Percentiles rank a stretch among this genome's conserved stretches.
Conservation (phyloP, 2,888 invertebrate species). For the Zygaena filipendulae region DNA sequence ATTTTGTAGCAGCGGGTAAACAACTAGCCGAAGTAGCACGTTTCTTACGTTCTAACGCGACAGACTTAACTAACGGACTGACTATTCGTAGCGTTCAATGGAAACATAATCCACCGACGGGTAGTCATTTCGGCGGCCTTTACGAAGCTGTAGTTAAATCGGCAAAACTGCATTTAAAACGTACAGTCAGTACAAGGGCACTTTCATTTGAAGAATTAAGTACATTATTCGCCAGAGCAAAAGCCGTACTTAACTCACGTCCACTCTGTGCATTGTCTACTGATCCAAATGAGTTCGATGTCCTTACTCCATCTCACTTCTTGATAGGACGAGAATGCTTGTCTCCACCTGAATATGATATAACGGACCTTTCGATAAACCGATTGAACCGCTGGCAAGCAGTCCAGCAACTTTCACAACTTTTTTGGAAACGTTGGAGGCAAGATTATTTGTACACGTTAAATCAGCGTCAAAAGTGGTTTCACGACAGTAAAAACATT, state of each 20-base stretch:
- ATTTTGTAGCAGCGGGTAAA: slow-evolving; percentile 11
- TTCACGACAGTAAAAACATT: slow-evolving; percentile 1
- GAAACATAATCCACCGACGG: slow-evolving; percentile 8
- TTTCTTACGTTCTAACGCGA: slow-evolving; percentile 1
- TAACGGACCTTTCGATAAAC: no score
- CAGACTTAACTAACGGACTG: background rate
- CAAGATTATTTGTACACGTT: slow-evolving; percentile 13
- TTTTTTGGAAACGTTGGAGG: slow-evolving; percentile 13
- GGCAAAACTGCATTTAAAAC: slow-evolving; percentile 11
- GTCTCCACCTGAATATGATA: no score
- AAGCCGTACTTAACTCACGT: slow-evolving; percentile 11
- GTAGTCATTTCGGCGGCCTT: slow-evolving; percentile 10
- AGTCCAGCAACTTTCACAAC: slow-evolving; percentile 8
- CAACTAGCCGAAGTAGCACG: slow-evolving; percentile 5
- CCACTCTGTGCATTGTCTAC: slow-evolving; percentile 8
- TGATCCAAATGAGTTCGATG: slow-evolving; percentile 12
- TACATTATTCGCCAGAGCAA: slow-evolving; percentile 9
- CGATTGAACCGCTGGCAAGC: no score
- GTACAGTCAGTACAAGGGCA: background rate
- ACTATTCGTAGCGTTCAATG: slow-evolving; percentile 3
- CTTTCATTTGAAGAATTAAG: slow-evolving; percentile 14
- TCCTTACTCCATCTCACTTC: slow-evolving; percentile 13
- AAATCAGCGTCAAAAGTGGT: slow-evolving; percentile 13
- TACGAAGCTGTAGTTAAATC: slow-evolving; percentile 12
- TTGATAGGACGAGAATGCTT: no score